Percentiles rank a stretch among this genome's conserved stretches.
Evolutionary conservation across 2,888 invertebrate genomes (phyloP).

Genomic region (Nysson spinosus): DNA sequence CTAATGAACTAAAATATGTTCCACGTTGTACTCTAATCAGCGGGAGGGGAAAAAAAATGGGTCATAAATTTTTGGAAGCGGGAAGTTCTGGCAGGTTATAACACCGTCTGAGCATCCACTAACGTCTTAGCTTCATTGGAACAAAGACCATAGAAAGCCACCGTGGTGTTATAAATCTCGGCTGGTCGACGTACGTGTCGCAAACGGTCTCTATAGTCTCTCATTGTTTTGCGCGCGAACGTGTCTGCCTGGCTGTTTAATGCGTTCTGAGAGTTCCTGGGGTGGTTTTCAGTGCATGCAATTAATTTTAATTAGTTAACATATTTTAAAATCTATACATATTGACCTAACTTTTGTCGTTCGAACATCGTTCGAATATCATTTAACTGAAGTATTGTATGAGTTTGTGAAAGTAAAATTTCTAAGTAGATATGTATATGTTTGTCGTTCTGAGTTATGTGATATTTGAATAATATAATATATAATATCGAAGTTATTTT

Average conservation of each 20-base stretch:
- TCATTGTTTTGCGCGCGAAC: constrained; percentile 47
- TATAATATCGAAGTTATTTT: too few relatives aligned
- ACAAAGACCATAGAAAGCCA: constrained; percentile 39
- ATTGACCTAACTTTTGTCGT: too few relatives aligned
- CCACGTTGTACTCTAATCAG: too few relatives aligned
- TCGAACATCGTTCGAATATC: too few relatives aligned
- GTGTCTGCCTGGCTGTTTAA: constrained; percentile 42
- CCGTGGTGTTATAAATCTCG: constrained; percentile 37
- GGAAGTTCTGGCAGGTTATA: not conserved
- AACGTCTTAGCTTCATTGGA: constrained; percentile 35
- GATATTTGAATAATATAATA: too few relatives aligned
- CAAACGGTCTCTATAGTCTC: constrained; percentile 41
- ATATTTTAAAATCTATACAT: too few relatives aligned
- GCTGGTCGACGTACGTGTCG: constrained; percentile 42
- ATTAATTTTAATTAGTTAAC: constrained; percentile 7
- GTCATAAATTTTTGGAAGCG: not conserved
- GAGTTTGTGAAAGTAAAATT: too few relatives aligned
- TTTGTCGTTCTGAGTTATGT: too few relatives aligned
- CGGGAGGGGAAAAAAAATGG: not conserved
- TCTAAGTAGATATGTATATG: too few relatives aligned
- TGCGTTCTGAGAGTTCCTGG: constrained; percentile 34
- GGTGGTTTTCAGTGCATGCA: constrained; percentile 16
- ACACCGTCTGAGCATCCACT: not conserved
- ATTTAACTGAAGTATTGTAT: too few relatives aligned
- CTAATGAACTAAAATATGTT: too few relatives aligned